Evolutionary conservation across 2,888 invertebrate genomes (phyloP).

Genomic region (Aporophyla nigra): DNA sequence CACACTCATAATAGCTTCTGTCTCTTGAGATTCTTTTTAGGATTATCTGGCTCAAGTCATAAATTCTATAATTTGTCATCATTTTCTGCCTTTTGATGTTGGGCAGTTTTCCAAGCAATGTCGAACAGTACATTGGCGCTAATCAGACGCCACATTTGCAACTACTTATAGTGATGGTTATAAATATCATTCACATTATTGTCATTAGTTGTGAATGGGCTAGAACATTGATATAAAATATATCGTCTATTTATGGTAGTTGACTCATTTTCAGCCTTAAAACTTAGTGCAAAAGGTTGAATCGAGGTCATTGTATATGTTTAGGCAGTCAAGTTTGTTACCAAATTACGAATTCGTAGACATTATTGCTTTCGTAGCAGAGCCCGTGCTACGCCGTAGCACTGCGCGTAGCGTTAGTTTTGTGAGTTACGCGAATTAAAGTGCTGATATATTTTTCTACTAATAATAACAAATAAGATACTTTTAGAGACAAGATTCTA

Average conservation of each 20-base stretch:
- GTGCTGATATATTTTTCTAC: background rate
- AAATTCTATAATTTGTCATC: slow-evolving; percentile 59
- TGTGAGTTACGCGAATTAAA: background rate
- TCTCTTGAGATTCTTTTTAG: slow-evolving; percentile 15
- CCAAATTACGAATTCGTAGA: background rate
- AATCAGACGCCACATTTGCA: slow-evolving; percentile 23
- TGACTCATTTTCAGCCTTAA: background rate
- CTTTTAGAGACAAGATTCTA: background rate
- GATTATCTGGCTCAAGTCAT: slow-evolving; percentile 37
- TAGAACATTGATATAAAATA: slow-evolving; percentile 25
- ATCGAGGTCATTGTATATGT: background rate
- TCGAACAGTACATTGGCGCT: slow-evolving; percentile 38
- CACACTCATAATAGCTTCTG: slow-evolving; percentile 9
- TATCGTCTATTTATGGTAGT: background rate
- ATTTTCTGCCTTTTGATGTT: slow-evolving; percentile 49
- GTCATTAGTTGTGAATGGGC: slow-evolving; percentile 49
- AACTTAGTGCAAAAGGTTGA: background rate
- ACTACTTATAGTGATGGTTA: slow-evolving; percentile 16
- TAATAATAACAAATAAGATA: background rate
- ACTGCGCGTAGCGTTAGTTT: slow-evolving; percentile 1
- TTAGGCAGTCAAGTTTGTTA: background rate
- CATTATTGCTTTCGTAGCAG: slow-evolving; percentile 10
- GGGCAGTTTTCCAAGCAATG: slow-evolving; percentile 51
- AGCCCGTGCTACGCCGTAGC: slow-evolving; percentile 39
- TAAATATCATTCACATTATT: slow-evolving; percentile 41